Evolutionary conservation across 2,113 vertebrate genomes (phyloP).

Genomic region (Arizona elegans): DNA sequence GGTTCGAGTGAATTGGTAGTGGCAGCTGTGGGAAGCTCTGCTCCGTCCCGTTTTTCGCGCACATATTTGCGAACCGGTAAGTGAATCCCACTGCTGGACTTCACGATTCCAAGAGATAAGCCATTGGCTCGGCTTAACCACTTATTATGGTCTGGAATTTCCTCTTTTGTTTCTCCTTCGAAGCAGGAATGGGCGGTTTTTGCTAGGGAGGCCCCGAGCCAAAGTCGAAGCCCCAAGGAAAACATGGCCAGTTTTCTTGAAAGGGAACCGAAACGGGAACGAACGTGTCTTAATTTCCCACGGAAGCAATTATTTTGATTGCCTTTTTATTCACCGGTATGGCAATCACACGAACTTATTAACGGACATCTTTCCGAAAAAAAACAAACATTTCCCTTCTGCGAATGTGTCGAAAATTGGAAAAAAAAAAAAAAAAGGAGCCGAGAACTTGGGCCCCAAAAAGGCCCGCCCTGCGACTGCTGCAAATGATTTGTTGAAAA

Average conservation of each 20-base stretch:
- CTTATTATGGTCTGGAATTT: not conserved
- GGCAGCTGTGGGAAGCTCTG: no score
- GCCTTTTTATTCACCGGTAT: not conserved
- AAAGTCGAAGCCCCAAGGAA: not conserved
- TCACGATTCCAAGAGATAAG: not conserved
- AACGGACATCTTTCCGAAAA: not conserved
- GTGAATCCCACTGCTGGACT: no score
- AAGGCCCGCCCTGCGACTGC: not conserved
- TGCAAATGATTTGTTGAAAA: not conserved
- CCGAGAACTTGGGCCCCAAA: not conserved
- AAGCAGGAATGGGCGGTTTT: not conserved
- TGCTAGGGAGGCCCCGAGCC: not conserved
- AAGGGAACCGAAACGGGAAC: not conserved
- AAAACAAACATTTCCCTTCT: not conserved
- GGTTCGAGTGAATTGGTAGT: no score
- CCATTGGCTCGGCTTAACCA: not conserved
- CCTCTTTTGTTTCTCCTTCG: not conserved
- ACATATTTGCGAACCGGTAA: no score
- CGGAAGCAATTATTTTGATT: not conserved
- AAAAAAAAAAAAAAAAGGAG: not conserved
- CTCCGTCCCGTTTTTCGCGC: no score
- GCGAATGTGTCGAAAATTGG: not conserved
- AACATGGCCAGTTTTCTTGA: not conserved
- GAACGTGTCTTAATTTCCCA: not conserved
- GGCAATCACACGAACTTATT: no score